Conservation (phyloP, 2,797 vertebrate genomes). For the Onychomys leucogaster region DNA sequence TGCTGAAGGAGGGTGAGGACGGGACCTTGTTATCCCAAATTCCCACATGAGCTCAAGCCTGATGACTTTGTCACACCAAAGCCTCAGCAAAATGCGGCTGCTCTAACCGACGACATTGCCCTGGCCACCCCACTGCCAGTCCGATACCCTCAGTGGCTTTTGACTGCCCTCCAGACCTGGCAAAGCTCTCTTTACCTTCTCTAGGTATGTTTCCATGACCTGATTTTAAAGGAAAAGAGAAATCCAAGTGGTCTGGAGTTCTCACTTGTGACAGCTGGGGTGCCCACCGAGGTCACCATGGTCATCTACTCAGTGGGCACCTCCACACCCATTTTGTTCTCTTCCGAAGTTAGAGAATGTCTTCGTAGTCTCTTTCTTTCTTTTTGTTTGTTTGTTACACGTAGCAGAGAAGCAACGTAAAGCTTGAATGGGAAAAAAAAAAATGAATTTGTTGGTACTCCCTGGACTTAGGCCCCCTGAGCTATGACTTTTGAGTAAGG, state of each 20-base stretch:
- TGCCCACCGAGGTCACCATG: background rate
- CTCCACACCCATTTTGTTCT: background rate
- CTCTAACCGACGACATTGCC: background rate
- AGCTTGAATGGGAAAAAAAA: background rate
- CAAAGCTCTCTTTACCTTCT: background rate
- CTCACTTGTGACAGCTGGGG: background rate
- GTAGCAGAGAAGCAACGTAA: constrained; percentile 15
- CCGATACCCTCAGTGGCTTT: background rate
- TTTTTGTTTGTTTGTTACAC: background rate
- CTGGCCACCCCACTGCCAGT: background rate
- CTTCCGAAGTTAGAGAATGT: background rate
- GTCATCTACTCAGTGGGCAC: background rate
- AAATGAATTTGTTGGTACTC: background rate
- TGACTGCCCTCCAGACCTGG: background rate
- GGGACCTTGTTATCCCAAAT: background rate
- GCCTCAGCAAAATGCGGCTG: background rate
- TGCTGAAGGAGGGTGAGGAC: background rate
- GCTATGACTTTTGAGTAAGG: background rate
- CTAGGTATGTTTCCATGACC: background rate
- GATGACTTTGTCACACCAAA: background rate
- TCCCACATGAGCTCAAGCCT: background rate
- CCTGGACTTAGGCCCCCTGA: background rate
- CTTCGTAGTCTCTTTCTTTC: background rate
- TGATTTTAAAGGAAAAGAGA: background rate
- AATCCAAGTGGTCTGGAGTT: background rate